Percentiles rank a stretch among this genome's conserved stretches.
Evolutionary conservation across 2,797 vertebrate species (phyloP).

Genomic region (Arnoldichthys spilopterus): DNA sequence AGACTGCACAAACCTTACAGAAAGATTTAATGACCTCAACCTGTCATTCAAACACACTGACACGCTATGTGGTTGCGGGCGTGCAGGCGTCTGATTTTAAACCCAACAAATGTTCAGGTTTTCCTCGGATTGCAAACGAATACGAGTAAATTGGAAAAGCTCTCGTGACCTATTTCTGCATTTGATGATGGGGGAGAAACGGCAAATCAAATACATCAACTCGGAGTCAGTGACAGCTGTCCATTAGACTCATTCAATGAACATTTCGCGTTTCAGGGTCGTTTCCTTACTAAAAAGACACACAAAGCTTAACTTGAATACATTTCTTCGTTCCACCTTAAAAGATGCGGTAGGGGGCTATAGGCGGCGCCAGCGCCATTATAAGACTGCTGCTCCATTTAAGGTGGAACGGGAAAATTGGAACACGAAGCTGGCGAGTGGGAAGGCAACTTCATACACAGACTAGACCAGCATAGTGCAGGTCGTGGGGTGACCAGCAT

Average conservation of each 20-base stretch:
- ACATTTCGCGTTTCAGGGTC: neutral
- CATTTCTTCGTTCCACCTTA: neutral
- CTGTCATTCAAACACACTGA: neutral
- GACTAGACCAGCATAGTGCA: too few relatives aligned
- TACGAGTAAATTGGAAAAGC: constrained; percentile 40
- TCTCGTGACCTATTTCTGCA: constrained; percentile 72
- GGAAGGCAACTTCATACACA: too few relatives aligned
- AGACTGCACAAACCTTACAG: neutral
- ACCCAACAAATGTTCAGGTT: neutral
- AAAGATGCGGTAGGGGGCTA: neutral
- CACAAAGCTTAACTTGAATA: neutral
- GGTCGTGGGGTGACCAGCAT: too few relatives aligned
- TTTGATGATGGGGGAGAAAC: constrained; percentile 35
- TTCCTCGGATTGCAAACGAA: neutral
- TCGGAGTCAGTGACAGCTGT: neutral
- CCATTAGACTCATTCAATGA: neutral
- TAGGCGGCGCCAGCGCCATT: too few relatives aligned
- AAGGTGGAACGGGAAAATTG: neutral
- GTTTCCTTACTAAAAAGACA: neutral
- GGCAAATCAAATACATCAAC: neutral
- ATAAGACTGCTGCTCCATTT: neutral
- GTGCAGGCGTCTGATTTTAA: neutral
- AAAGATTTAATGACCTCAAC: neutral
- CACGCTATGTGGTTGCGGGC: neutral
- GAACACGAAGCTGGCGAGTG: neutral